Base-by-base conservation (phyloP, 2,113 vertebrate genomes). In the Parus major region DNA sequence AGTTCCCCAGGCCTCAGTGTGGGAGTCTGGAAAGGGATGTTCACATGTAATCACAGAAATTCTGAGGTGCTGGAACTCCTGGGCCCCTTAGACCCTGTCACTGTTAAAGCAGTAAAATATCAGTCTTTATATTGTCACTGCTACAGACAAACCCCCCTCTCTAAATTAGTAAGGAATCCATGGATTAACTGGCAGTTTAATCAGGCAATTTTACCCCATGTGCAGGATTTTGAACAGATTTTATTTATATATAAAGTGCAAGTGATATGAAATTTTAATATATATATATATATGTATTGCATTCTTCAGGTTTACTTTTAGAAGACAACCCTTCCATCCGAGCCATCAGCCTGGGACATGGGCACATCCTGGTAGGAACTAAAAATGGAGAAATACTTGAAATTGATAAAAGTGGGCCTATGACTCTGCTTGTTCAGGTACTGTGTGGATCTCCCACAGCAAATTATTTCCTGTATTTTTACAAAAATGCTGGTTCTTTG, bases 381-480 rank as follows among this genome's bases (percentile, higher is more conserved):
- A 99, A 99, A 97, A 99, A 99, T 61, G 99, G 99, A 95, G 99
- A 99, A 91, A 98, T 99, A 97, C 98, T 99, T 82, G 99, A 99
- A 98, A 99, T 99, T 7, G 99, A 99, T 95, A 99, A 99, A 97
- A 99, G 98, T 6, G 99, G 99, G 33, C 98, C 99, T 15, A 99
- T 99, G 98, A 99, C 98, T 11, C 97, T 99, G 64, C 98, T 99
- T 77, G 97, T 99, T 82, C 98, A 99, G 98, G 99, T 99, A 97
- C 18, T 20, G 22, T 78, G 7, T 50, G 71, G 47, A 13, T 79
- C 36, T 57, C 47, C 68, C 44, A 9, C 10, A 27, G 47, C 27
- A 86, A 63, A 65, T 22, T 8, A 21, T 39, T 90, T 28, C 24
- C 50, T 41, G 27, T 39, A 35, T 61, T 88, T 83, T 80, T 52